phyloP scores from a whole-genome alignment of 2,888 invertebrate genomes.

The Xestia c-nigrum region DNA sequence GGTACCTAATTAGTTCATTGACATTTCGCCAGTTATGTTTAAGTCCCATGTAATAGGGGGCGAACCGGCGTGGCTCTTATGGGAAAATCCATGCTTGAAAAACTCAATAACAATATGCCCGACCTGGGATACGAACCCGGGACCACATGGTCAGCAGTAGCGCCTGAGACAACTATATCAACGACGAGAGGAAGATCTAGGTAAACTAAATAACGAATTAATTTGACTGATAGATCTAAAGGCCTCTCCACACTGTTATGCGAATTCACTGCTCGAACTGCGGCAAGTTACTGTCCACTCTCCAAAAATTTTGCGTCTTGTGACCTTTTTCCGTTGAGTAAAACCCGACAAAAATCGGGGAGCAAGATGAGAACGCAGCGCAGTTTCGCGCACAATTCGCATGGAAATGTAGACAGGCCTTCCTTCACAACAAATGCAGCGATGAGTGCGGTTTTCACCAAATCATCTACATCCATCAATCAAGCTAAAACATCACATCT shows the following conservation, averaged over 20 bases:
- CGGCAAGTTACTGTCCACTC: background rate
- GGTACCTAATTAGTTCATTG: background rate
- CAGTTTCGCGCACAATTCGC: background rate
- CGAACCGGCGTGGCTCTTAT: background rate
- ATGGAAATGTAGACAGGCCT: background rate
- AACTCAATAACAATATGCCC: background rate
- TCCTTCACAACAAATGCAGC: background rate
- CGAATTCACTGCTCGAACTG: background rate
- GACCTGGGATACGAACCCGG: background rate
- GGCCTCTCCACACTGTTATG: background rate
- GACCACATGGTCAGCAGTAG: background rate
- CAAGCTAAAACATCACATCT: background rate
- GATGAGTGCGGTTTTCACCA: background rate
- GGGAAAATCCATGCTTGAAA: background rate
- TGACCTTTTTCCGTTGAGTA: background rate
- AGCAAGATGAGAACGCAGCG: background rate
- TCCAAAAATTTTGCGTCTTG: background rate
- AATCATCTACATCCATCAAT: background rate
- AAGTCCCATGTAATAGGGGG: slow-evolving; percentile 8
- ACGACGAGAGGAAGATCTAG: slow-evolving; percentile 85
- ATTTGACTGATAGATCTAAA: background rate
- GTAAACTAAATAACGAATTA: slow-evolving; percentile 1
- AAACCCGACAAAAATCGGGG: background rate
- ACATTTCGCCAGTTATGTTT: slow-evolving; percentile 72
- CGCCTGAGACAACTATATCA: background rate